phyloP scores from a whole-genome alignment of 2,888 invertebrate species.

The Agonopterix heracliana region DNA sequence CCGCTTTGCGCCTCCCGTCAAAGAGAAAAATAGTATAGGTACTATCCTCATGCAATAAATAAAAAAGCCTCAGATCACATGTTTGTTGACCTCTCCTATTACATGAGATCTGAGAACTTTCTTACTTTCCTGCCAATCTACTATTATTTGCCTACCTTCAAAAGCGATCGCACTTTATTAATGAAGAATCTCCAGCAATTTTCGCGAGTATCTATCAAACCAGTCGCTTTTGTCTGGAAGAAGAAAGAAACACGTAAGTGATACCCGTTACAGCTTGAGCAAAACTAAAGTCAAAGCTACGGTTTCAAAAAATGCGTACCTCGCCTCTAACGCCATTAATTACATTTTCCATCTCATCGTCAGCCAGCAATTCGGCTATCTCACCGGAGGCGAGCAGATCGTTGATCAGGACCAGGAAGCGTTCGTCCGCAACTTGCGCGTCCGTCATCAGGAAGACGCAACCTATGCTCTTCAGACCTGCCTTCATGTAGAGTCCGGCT shows the following conservation, averaged over 20 bases:
- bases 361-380: slow-evolving; percentile 91
- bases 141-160: slow-evolving; percentile 77
- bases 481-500: slow-evolving; percentile 88
- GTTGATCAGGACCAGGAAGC: slow-evolving; percentile 93
- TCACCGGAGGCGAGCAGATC: slow-evolving; percentile 96
- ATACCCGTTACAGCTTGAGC: background rate
- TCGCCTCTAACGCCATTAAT: slow-evolving; percentile 85
- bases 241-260: slow-evolving; percentile 1
- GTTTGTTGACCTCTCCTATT: too few species aligned
- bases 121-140: too few species aligned
- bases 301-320: slow-evolving; percentile 43
- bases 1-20: too few species aligned
- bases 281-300: background rate
- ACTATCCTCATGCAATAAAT: too few species aligned
- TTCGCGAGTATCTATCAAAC: slow-evolving; percentile 89
- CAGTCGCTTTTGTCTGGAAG: slow-evolving; percentile 83
- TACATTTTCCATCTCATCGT: slow-evolving; percentile 93
- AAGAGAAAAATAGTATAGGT: too few species aligned
- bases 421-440: slow-evolving; percentile 93
- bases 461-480: slow-evolving; percentile 89
- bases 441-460: slow-evolving; percentile 95
- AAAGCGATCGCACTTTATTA: slow-evolving; percentile 86
- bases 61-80: too few species aligned
- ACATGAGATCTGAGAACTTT: too few species aligned
- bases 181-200: slow-evolving; percentile 98